These are phyloP conservation scores for Chymomyza caudatula DNA, from an alignment of 2,888 invertebrate species.

Conservation along the genomic window DNA sequence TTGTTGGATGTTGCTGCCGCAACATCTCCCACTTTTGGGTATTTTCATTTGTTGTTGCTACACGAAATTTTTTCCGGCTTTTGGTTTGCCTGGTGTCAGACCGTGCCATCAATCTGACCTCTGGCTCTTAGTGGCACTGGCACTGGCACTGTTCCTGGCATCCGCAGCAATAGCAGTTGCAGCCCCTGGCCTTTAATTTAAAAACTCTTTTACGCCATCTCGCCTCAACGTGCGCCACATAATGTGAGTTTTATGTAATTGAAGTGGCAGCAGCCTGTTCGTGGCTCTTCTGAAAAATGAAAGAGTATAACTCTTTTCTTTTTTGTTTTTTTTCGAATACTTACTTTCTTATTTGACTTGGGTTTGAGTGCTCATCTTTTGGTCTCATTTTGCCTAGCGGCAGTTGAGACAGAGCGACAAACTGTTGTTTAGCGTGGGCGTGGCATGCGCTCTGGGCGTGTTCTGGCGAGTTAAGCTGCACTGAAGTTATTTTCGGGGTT, in stretches of 20 bases:
- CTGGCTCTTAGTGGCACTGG: slow-evolving; percentile 27
- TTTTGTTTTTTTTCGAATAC: not conserved
- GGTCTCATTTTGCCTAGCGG: slow-evolving; percentile 15
- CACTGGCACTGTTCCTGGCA: slow-evolving; percentile 13
- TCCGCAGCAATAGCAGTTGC: slow-evolving; percentile 21
- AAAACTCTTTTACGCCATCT: slow-evolving; percentile 72
- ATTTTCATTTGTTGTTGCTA: slow-evolving; percentile 21
- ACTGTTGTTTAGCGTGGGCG: slow-evolving; percentile 22
- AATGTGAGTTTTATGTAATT: slow-evolving; percentile 73
- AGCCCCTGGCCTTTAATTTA: slow-evolving; percentile 70
- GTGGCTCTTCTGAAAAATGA: slow-evolving; percentile 56
- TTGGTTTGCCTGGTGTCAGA: slow-evolving; percentile 50
- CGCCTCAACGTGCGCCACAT: slow-evolving; percentile 64
- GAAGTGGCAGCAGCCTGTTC: slow-evolving; percentile 58
- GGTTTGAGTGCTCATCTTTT: slow-evolving; percentile 20
- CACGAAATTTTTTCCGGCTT: slow-evolving; percentile 61
- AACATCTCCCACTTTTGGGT: slow-evolving; percentile 36
- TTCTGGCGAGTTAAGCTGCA: not conserved
- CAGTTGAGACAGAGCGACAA: slow-evolving; percentile 50
- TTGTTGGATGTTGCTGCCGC: slow-evolving; percentile 32
- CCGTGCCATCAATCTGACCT: slow-evolving; percentile 69
- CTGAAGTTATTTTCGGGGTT: not conserved
- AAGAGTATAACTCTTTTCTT: slow-evolving; percentile 62
- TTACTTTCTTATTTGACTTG: slow-evolving; percentile 38
- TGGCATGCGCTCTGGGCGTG: slow-evolving; percentile 1